Evolutionary conservation across 2,113 vertebrate genomes (phyloP).

Genomic region (Picathartes gymnocephalus): DNA sequence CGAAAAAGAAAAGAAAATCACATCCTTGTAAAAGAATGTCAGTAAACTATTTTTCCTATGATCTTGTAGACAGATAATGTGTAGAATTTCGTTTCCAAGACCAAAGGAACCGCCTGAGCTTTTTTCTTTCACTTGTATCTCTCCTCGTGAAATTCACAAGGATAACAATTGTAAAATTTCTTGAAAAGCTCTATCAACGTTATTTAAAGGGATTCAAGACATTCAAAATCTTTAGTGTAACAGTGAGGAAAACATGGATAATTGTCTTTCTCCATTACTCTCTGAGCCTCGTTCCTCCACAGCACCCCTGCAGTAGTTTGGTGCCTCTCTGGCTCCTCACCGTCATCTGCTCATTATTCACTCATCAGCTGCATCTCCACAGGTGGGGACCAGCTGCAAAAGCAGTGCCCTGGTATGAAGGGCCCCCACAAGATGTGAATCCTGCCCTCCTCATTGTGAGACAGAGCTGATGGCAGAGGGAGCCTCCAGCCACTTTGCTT

Average conservation of each 20-base stretch:
- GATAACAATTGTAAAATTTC: background rate
- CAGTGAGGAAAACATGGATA: background rate
- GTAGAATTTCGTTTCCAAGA: background rate
- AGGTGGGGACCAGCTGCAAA: background rate
- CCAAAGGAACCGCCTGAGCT: background rate
- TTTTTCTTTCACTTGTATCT: background rate
- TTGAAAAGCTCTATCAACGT: background rate
- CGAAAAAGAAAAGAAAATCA: background rate
- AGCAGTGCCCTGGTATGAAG: accelerated
- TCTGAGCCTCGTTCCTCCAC: background rate
- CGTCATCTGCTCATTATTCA: background rate
- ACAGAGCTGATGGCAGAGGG: background rate
- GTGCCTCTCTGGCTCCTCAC: background rate
- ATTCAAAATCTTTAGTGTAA: background rate
- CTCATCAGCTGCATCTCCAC: background rate
- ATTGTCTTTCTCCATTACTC: background rate
- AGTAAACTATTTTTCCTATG: background rate
- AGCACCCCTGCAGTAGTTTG: background rate
- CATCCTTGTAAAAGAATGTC: background rate
- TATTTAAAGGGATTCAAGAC: background rate
- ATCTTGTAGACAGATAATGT: background rate
- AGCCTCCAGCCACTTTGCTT: background rate
- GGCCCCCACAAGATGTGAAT: accelerated
- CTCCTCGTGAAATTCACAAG: background rate
- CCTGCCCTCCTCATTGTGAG: background rate